Conservation (phyloP, 2,113 vertebrate species). For the Hyaena hyaena region DNA sequence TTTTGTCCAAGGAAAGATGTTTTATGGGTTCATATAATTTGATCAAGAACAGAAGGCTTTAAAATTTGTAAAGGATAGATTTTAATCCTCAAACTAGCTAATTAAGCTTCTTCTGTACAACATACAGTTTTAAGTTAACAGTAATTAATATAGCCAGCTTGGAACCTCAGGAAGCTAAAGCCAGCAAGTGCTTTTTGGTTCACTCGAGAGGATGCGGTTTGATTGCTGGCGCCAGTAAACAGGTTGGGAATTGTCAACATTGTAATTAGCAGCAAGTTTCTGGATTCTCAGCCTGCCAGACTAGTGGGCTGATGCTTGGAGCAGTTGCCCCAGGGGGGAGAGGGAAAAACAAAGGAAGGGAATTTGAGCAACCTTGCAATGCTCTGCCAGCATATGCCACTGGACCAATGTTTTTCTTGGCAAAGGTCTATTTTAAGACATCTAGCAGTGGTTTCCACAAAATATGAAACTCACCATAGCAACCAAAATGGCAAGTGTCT, state of each 20-base stretch:
- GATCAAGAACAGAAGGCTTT: conserved; percentile 58
- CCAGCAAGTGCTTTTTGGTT: conserved; percentile 86
- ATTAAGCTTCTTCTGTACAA: conserved; percentile 81
- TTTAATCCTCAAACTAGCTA: conserved; percentile 81
- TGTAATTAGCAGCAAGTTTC: conserved; percentile 89
- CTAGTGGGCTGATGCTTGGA: conserved; percentile 85
- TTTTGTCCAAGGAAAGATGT: conserved; percentile 59
- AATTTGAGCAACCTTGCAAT: conserved; percentile 84
- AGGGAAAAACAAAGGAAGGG: conserved; percentile 86
- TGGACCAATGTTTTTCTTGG: conserved; percentile 88
- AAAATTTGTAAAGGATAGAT: conserved; percentile 74
- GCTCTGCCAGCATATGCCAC: conserved; percentile 84
- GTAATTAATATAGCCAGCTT: conserved; percentile 88
- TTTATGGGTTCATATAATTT: conserved; percentile 59
- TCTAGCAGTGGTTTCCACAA: conserved; percentile 81
- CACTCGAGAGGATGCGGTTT: conserved; percentile 85
- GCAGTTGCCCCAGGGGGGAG: conserved; percentile 80
- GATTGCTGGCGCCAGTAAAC: conserved; percentile 86
- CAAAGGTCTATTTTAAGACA: conserved; percentile 82
- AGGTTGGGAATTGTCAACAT: conserved; percentile 89
- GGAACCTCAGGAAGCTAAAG: conserved; percentile 85
- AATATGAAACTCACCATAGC: conserved; percentile 82
- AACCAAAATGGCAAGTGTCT: conserved; percentile 76
- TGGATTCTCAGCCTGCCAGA: conserved; percentile 87
- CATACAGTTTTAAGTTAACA: conserved; percentile 85